phyloP scores from a whole-genome alignment of 2,113 vertebrate genomes.

The Tupaia chinensis region DNA sequence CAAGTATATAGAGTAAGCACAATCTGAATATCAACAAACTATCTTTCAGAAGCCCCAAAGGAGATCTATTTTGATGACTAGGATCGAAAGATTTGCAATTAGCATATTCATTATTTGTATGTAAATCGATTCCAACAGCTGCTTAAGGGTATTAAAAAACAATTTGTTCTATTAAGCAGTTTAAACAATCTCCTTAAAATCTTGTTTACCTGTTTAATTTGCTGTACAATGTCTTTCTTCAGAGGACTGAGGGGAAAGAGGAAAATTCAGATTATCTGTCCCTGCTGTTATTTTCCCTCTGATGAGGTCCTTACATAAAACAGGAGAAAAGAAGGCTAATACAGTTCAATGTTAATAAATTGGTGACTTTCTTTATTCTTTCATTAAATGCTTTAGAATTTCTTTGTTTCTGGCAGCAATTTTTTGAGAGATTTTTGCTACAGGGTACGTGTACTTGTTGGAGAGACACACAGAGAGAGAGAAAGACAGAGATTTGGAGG shows the following conservation, averaged over 20 bases:
- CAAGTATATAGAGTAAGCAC: constrained; percentile 17
- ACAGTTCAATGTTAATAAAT: not conserved
- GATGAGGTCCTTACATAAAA: not conserved
- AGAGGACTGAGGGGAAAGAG: not conserved
- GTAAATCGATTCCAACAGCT: constrained; percentile 70
- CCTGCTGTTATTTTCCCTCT: not conserved
- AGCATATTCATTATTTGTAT: constrained; percentile 75
- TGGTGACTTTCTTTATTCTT: not conserved
- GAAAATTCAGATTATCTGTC: not conserved
- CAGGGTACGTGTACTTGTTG: too few species aligned
- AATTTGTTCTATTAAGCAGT: constrained; percentile 73
- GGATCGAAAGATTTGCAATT: constrained; percentile 62
- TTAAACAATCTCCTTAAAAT: constrained; percentile 74
- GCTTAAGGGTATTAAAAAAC: constrained; percentile 73
- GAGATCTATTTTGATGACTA: constrained; percentile 59
- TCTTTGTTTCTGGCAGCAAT: not conserved
- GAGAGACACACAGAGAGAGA: too few species aligned
- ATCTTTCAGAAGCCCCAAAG: constrained; percentile 25
- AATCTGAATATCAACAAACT: constrained; percentile 17
- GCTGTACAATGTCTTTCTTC: constrained; percentile 59
- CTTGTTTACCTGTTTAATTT: constrained; percentile 71
- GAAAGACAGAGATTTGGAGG: too few species aligned
- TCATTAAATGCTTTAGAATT: not conserved
- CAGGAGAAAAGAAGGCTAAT: too few species aligned
- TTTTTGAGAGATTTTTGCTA: too few species aligned